A percentile compares a stretch with the other conserved stretches of the same genome.
Conservation (phyloP, 2,113 vertebrate genomes). For the Spheniscus mendiculus region DNA sequence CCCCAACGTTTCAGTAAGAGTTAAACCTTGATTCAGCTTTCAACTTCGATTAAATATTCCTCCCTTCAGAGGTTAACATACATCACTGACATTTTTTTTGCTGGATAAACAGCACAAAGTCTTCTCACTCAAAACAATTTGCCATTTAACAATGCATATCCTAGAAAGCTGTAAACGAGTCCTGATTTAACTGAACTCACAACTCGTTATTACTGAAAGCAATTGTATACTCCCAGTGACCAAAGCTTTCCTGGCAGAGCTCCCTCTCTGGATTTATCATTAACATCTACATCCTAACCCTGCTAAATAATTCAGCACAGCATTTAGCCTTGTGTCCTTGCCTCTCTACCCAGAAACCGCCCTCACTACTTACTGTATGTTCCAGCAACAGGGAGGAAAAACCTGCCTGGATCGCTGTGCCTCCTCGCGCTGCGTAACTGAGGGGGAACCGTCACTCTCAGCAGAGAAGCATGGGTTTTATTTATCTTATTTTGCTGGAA, state of each 20-base stretch:
- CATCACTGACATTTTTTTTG: not conserved
- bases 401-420: not conserved
- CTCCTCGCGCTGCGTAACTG: not conserved
- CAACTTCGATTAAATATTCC: not conserved
- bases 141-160: not conserved
- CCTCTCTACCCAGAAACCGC: slow-evolving; percentile 54
- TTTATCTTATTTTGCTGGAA: not conserved
- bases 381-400: slow-evolving; percentile 34
- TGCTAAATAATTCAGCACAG: slow-evolving; percentile 81
- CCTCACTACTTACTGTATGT: not conserved
- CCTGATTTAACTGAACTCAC: not conserved
- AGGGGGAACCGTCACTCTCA: not conserved
- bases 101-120: not conserved
- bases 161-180: not conserved
- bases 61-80: not conserved
- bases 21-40: not conserved
- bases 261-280: slow-evolving; percentile 73
- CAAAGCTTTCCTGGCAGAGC: slow-evolving; percentile 69
- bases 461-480: fast-evolving
- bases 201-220: not conserved
- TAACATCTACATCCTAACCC: slow-evolving; percentile 73
- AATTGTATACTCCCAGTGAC: not conserved
- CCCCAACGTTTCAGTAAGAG: not conserved
- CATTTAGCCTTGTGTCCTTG: slow-evolving; percentile 70
- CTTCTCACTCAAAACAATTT: not conserved